Evolutionary conservation across 1,140 invertebrate species (phyloP).

Genomic region (Lordiphosa mommai): DNA sequence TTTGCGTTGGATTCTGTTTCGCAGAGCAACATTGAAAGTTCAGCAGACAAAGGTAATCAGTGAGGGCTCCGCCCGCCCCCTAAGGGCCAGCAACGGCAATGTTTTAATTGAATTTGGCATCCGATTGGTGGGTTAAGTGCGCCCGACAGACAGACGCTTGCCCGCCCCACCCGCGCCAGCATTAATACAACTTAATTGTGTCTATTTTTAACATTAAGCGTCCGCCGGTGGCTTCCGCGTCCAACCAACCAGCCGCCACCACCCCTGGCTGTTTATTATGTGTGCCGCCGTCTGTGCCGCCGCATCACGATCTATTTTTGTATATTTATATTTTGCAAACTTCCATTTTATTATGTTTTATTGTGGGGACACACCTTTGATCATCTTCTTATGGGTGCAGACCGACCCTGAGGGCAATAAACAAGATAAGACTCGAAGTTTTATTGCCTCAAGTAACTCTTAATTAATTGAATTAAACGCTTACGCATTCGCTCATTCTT

Average conservation of each 20-base stretch:
- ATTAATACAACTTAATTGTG: slow-evolving; percentile 73
- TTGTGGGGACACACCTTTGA: slow-evolving; percentile 47
- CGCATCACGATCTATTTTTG: slow-evolving; percentile 71
- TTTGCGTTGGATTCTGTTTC: no score
- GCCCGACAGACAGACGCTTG: slow-evolving; percentile 7
- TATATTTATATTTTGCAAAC: slow-evolving; percentile 60
- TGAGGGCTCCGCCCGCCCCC: no score
- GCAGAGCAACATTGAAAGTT: no score
- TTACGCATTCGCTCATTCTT: slow-evolving; percentile 47
- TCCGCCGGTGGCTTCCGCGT: slow-evolving; percentile 55
- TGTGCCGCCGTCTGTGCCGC: slow-evolving; percentile 34
- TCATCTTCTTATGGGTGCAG: slow-evolving; percentile 14
- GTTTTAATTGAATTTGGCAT: not conserved
- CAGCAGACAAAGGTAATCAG: no score
- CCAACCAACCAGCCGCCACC: slow-evolving; percentile 14
- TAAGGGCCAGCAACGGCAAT: no score
- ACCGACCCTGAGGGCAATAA: slow-evolving; percentile 41
- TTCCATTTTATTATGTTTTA: slow-evolving; percentile 62
- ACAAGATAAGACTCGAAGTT: slow-evolving; percentile 29
- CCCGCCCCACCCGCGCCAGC: slow-evolving; percentile 18
- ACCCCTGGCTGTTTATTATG: slow-evolving; percentile 35
- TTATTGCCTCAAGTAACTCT: slow-evolving; percentile 69
- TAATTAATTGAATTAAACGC: slow-evolving; percentile 77
- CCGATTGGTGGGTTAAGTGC: not conserved
- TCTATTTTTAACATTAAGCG: slow-evolving; percentile 65